These are phyloP conservation scores for Trisateles emortualis DNA, from an alignment of 2,888 invertebrate genomes.

Conservation along the genomic window DNA sequence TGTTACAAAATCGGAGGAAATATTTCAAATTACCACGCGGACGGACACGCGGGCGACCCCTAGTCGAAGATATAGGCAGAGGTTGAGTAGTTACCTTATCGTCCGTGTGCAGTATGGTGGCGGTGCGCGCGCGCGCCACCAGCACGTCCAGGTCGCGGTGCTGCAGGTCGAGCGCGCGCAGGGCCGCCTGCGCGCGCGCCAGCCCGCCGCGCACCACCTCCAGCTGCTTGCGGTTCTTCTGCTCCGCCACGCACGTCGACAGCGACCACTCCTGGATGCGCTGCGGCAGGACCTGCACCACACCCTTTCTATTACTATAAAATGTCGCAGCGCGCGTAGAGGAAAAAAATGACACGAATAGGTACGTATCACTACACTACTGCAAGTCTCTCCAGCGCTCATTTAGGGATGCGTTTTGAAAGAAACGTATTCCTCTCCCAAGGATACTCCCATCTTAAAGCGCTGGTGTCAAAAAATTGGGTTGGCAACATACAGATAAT, in stretches of 20 bases:
- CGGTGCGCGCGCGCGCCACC: conserved; percentile 91
- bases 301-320: background rate
- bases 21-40: background rate
- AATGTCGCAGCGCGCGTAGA: too few relatives aligned
- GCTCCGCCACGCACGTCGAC: conserved; percentile 94
- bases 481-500: too few relatives aligned
- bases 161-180: conserved; percentile 93
- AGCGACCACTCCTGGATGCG: conserved; percentile 97
- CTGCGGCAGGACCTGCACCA: conserved; percentile 91
- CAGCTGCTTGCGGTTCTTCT: conserved; percentile 90
- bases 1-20: too few relatives aligned
- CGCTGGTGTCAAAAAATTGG: too few relatives aligned
- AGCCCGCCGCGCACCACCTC: conserved; percentile 93
- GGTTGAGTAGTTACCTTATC: conserved; percentile 66
- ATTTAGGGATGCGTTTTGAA: too few relatives aligned
- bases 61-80: background rate
- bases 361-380: too few relatives aligned
- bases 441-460: too few relatives aligned
- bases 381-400: too few relatives aligned
- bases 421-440: too few relatives aligned
- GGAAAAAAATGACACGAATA: too few relatives aligned
- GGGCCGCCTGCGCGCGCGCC: conserved; percentile 91
- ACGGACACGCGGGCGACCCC: background rate
- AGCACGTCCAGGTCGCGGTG: conserved; percentile 93
- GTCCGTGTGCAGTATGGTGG: conserved; percentile 88